Evolutionary conservation across 1,140 invertebrate genomes (phyloP).

Genomic region (Leptinotarsa lineolata): DNA sequence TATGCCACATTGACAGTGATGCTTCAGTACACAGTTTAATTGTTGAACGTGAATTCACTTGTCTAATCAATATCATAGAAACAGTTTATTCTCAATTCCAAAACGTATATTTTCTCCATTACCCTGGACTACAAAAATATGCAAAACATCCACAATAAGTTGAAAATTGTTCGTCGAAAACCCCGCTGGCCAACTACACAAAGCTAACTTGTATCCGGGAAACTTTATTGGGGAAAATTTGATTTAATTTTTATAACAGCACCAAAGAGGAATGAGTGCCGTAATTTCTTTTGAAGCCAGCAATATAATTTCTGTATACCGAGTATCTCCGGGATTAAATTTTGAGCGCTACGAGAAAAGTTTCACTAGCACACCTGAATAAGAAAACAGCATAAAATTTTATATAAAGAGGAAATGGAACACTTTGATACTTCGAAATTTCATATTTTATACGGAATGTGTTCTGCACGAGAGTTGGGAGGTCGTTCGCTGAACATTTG

Average conservation of each 20-base stretch:
- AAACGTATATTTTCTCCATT: too few relatives aligned
- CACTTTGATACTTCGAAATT: slow-evolving; percentile 12
- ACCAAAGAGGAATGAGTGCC: slow-evolving; percentile 55
- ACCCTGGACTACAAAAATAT: slow-evolving; percentile 6
- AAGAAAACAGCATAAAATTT: slow-evolving; percentile 43
- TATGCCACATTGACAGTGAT: too few relatives aligned
- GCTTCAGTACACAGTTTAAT: too few relatives aligned
- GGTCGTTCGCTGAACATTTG: too few relatives aligned
- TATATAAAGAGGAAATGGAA: slow-evolving; percentile 26
- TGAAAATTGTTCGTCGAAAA: slow-evolving; percentile 41
- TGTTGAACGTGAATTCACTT: too few relatives aligned
- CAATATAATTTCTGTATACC: slow-evolving; percentile 55
- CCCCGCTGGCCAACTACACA: slow-evolving; percentile 45
- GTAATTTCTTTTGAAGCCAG: slow-evolving; percentile 56
- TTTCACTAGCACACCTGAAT: slow-evolving; percentile 48
- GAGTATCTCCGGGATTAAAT: slow-evolving; percentile 52
- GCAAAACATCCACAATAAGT: slow-evolving; percentile 20
- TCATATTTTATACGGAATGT: background rate
- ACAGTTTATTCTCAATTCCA: too few relatives aligned
- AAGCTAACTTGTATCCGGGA: slow-evolving; percentile 55
- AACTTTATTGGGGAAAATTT: slow-evolving; percentile 57
- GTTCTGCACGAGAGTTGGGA: background rate
- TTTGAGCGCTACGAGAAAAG: slow-evolving; percentile 48
- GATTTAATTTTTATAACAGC: slow-evolving; percentile 56
- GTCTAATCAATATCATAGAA: too few relatives aligned